Evolutionary conservation across 2,113 vertebrate genomes (phyloP).

Genomic region (Ophthalmolycus amberensis): DNA sequence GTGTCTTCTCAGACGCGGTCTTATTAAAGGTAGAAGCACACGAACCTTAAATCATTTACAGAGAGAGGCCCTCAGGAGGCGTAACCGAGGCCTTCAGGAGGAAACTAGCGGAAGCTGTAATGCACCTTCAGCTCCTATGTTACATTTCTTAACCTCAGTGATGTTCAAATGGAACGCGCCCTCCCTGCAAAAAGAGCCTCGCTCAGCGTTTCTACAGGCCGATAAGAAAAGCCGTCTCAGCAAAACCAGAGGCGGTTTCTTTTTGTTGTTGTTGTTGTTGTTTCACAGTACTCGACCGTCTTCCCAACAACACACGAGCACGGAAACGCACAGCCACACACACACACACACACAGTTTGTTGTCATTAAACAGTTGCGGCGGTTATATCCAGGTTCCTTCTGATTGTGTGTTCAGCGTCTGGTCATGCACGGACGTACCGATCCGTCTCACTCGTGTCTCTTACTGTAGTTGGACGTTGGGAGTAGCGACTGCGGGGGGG

Average conservation of each 20-base stretch:
- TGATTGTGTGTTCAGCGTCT: constrained; percentile 44
- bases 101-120: constrained; percentile 48
- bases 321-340: constrained; percentile 55
- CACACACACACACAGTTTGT: constrained; percentile 63
- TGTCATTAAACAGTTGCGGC: constrained; percentile 52
- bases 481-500: not conserved
- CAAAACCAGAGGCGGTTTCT: constrained; percentile 47
- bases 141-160: constrained; percentile 58
- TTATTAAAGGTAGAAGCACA: constrained; percentile 80
- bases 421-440: constrained; percentile 57
- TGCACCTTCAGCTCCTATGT: constrained; percentile 59
- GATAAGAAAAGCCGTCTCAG: constrained; percentile 55
- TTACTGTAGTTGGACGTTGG: not conserved
- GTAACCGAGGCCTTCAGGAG: constrained; percentile 70
- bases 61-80: constrained; percentile 52
- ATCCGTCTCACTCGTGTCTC: constrained; percentile 21
- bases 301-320: constrained; percentile 62
- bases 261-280: not conserved
- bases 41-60: constrained; percentile 75
- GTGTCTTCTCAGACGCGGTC: constrained; percentile 62
- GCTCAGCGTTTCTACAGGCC: constrained; percentile 60
- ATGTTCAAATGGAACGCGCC: constrained; percentile 28
- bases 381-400: constrained; percentile 43
- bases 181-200: constrained; percentile 40
- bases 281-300: constrained; percentile 76